Base-by-base conservation (phyloP, 2,113 vertebrate species). In the Pao palembangensis region DNA sequence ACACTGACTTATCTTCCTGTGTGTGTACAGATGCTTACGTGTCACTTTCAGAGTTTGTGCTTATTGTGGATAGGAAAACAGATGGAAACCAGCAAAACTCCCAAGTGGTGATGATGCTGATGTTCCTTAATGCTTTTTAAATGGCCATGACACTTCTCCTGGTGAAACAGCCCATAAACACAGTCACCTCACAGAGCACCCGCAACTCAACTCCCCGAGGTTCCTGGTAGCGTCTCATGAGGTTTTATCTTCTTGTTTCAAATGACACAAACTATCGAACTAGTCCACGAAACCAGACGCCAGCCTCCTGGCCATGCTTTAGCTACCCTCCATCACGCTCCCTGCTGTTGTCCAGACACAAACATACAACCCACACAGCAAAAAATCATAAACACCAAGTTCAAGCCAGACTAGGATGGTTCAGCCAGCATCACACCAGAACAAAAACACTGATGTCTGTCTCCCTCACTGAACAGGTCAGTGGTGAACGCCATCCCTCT, bases 271-370 rank as follows among this genome's bases (percentile, higher is more conserved):
- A 76, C 62, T 64, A 76, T 70, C 55, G 71, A 63, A 73, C 75
- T 58, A 53, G 25, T 75, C 57, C 55, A 61, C 62, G 79, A 79
- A 83, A 51, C 56, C 71, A 76, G 74, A 75, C 69, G 65, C 34
- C 17, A 19, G 61, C 62, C 61, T 62, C 56, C 62, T 69, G 63
- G 81, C 73, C 80, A 58, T 74, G 62, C 65, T 82, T 79, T 75
- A 70, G 71, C 81, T 78, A 83, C 80, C 79, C 71, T 75, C 64
- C 64, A 82, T 79, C 74, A 62, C 55, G 62, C 64, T 76, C 55
- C 66, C 64, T 70, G 58, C 62, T 76, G 77, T 68, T 78, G 73
- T 84, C 67, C 75, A 85, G 76, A 84, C 69, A 75, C 66, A 79
- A 82, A 84, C 79, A 81, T 61, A 68, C 66, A 83, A 66, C 74